A percentile compares a stretch with the other conserved stretches of the same genome.
Conservation (phyloP, 23 tunicate species). For the Botrylloides violaceus region DNA sequence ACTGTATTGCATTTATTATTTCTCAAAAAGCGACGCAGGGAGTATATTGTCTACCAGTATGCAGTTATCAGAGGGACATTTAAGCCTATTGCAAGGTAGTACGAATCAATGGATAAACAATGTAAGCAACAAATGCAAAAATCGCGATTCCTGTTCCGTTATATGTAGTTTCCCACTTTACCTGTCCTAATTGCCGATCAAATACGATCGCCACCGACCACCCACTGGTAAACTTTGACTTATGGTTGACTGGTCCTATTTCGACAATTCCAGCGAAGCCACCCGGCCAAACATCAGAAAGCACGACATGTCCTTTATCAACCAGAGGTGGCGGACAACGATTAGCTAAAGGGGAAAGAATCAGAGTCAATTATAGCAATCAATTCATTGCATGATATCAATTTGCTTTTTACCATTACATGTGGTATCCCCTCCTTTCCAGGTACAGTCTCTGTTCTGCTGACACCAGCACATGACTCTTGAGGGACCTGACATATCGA, state of each 20-base stretch:
- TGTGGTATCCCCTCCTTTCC: conserved; percentile 8
- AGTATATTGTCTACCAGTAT: too few species aligned
- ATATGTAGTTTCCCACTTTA: background rate
- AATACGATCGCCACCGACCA: conserved; percentile 61
- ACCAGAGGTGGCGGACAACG: too few species aligned
- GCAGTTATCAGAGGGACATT: too few species aligned
- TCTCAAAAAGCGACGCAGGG: too few species aligned
- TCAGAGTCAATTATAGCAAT: too few species aligned
- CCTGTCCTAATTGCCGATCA: conserved; percentile 42
- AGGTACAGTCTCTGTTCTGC: background rate
- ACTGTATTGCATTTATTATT: too few species aligned
- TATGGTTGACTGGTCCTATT: conserved; percentile 16
- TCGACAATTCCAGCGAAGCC: conserved; percentile 75
- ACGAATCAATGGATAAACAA: too few species aligned
- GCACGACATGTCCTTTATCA: conserved; percentile 26
- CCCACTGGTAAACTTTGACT: conserved; percentile 12
- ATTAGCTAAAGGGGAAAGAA: too few species aligned
- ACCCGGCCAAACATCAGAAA: conserved; percentile 52
- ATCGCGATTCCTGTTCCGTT: too few species aligned
- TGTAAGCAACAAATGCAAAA: too few species aligned
- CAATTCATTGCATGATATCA: too few species aligned
- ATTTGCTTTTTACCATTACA: conserved; percentile 20
- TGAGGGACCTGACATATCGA: conserved; percentile 8
- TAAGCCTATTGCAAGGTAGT: background rate
- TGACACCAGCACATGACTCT: conserved; percentile 25